Evolutionary conservation across 2,113 vertebrate species (phyloP).

Genomic region (Nycticryphes semicollaris): DNA sequence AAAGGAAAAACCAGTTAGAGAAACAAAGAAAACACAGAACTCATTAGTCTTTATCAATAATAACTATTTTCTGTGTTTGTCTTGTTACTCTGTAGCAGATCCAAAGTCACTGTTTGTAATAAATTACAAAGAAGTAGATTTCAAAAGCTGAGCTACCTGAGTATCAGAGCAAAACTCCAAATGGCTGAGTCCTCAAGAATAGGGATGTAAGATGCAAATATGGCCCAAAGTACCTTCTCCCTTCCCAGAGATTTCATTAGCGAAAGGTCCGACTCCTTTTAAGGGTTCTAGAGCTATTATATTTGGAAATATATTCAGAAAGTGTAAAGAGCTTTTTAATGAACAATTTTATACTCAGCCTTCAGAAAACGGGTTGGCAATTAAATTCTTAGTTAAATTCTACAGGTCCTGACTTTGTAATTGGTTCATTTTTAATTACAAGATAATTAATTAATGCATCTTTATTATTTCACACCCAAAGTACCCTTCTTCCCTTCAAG

Average conservation of each 20-base stretch:
- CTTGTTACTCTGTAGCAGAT: background rate
- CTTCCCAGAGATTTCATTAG: background rate
- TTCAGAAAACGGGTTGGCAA: background rate
- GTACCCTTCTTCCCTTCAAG: background rate
- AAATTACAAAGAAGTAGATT: background rate
- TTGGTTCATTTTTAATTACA: constrained; percentile 40
- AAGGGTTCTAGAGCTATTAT: background rate
- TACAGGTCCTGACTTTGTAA: background rate
- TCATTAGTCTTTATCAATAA: background rate
- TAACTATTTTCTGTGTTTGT: background rate
- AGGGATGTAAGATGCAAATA: background rate
- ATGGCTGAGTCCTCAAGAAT: background rate
- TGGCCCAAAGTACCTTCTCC: background rate
- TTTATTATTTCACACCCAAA: background rate
- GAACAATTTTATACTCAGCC: background rate
- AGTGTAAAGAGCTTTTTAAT: background rate
- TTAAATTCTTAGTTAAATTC: background rate
- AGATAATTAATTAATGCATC: background rate
- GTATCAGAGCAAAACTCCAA: background rate
- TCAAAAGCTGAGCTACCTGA: background rate
- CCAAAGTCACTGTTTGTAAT: background rate
- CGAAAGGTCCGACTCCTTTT: background rate
- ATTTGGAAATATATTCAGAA: background rate
- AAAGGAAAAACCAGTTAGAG: background rate
- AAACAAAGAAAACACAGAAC: background rate